A percentile compares a stretch with the other conserved stretches of the same genome.
Evolutionary conservation across 2,888 invertebrate genomes (phyloP).

Genomic region (Idaea straminata): DNA sequence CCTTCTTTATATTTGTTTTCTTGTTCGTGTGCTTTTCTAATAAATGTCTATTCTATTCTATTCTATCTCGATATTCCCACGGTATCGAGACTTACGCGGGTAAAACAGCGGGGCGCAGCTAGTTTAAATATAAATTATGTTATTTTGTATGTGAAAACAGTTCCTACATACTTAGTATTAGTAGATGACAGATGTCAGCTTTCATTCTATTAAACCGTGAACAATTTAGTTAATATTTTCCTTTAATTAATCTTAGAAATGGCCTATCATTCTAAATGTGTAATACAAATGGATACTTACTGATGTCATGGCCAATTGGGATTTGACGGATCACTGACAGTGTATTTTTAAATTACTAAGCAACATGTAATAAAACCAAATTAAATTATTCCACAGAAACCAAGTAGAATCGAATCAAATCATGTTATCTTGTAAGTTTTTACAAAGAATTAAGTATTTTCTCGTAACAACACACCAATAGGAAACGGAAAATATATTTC

Average conservation of each 20-base stretch:
- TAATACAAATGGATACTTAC: neutral
- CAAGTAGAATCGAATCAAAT: neutral
- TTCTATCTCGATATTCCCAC: too few species aligned
- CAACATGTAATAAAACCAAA: neutral
- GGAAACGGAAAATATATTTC: neutral
- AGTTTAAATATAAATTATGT: too few species aligned
- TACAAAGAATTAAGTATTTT: neutral
- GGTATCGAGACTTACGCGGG: too few species aligned
- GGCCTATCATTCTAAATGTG: neutral
- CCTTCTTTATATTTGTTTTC: too few species aligned
- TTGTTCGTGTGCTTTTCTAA: too few species aligned
- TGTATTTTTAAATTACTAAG: neutral
- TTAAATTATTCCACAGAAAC: neutral
- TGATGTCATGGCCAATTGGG: neutral
- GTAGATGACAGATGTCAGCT: neutral
- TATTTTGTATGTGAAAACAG: too few species aligned
- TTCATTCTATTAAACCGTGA: neutral
- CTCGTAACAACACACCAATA: neutral
- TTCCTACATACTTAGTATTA: neutral
- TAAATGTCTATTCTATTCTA: too few species aligned
- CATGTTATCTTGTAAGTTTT: neutral
- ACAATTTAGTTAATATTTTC: neutral
- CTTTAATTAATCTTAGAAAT: neutral
- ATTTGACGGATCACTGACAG: neutral
- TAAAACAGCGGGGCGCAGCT: too few species aligned